These are phyloP conservation scores for Antechinus stuartii DNA, from an alignment of 2,113 vertebrate genomes.

Conservation along the genomic window DNA sequence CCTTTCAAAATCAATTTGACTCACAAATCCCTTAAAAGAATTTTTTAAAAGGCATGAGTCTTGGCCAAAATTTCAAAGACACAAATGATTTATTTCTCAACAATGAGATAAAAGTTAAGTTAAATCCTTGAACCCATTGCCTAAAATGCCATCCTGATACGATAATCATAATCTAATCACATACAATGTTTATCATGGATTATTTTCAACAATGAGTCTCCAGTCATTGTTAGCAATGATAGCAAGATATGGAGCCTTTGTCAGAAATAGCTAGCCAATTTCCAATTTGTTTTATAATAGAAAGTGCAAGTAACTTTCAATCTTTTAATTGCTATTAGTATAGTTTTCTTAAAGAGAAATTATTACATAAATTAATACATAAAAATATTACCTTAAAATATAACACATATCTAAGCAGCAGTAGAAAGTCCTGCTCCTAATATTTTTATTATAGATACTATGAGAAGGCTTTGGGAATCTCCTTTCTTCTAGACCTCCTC, in stretches of 20 bases:
- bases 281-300: conserved; percentile 78
- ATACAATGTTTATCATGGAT: conserved; percentile 75
- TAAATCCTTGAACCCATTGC: conserved; percentile 56
- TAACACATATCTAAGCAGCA: conserved; percentile 22
- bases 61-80: conserved; percentile 78
- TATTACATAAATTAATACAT: no score
- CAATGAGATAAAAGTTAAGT: conserved; percentile 68
- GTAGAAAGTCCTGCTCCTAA: not conserved
- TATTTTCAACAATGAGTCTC: conserved; percentile 70
- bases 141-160: conserved; percentile 83
- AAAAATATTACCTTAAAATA: not conserved
- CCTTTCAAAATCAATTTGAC: conserved; percentile 58
- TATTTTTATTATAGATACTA: not conserved
- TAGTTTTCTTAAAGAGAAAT: conserved; percentile 65
- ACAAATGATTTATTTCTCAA: conserved; percentile 74
- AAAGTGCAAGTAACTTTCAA: conserved; percentile 81
- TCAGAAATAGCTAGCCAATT: conserved; percentile 83
- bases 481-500: not conserved
- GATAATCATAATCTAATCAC: conserved; percentile 81
- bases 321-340: conserved; percentile 73
- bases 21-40: conserved; percentile 35
- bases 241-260: conserved; percentile 83
- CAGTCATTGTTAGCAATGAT: conserved; percentile 76
- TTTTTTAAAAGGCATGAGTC: not conserved
- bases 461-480: not conserved